Conservation (phyloP, 2,113 vertebrate species). For the Trogon melanurus region DNA sequence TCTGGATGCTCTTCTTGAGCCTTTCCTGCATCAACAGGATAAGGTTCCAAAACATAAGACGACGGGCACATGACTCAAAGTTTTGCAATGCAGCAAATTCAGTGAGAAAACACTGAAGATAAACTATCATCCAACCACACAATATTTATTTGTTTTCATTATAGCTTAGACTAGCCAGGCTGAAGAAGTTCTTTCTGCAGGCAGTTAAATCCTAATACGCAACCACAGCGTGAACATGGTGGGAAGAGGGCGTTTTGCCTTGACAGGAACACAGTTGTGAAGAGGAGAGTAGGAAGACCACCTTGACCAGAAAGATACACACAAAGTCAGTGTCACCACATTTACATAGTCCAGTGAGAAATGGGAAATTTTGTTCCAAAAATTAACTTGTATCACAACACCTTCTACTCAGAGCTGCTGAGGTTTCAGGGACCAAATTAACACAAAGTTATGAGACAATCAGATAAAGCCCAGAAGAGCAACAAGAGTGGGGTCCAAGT, state of each 20-base stretch:
- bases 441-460: neutral
- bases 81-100: conserved; percentile 11
- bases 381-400: neutral
- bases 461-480: neutral
- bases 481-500: neutral
- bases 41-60: neutral
- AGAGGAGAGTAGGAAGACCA: neutral
- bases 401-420: neutral
- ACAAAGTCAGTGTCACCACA: neutral
- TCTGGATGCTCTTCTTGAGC: neutral
- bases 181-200: neutral
- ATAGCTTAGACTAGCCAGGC: neutral
- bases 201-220: neutral
- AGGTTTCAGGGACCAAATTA: neutral
- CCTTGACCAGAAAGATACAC: neutral
- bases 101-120: neutral
- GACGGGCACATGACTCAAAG: neutral
- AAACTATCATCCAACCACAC: neutral
- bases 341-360: neutral
- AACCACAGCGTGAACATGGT: neutral
- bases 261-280: neutral
- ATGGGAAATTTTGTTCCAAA: neutral
- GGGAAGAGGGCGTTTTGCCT: neutral
- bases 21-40: neutral
- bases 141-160: neutral